A percentile compares a stretch with the other conserved stretches of the same genome.
phyloP scores from a whole-genome alignment of 2,113 vertebrate genomes.

The Cyprinodon variegatus region DNA sequence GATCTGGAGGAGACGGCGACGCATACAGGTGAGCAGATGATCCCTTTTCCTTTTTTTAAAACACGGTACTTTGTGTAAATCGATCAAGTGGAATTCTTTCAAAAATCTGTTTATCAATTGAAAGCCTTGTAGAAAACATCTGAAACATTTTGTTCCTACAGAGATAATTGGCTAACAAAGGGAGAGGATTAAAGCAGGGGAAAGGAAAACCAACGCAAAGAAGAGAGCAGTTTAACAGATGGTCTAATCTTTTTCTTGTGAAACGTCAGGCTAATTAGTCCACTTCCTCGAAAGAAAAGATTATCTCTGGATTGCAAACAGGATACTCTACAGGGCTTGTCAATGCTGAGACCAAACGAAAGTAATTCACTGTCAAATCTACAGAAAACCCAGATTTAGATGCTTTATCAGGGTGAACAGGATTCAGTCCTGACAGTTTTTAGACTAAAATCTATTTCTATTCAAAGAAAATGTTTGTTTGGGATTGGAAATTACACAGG shows the following conservation, averaged over 20 bases:
- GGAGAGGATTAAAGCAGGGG: neutral
- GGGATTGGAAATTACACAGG: too few species aligned
- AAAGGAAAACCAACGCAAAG: neutral
- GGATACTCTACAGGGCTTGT: neutral
- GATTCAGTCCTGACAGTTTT: neutral
- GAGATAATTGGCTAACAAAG: neutral
- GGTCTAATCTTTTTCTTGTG: conserved; percentile 64
- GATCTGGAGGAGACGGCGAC: conserved; percentile 86
- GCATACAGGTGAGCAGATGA: conserved; percentile 86
- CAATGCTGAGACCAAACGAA: neutral
- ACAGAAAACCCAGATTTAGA: neutral
- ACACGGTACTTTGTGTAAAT: neutral
- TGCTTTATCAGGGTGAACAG: neutral
- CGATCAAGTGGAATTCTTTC: neutral
- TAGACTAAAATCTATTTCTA: neutral
- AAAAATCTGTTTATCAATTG: neutral
- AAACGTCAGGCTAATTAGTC: conserved; percentile 39
- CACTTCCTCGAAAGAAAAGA: conserved; percentile 16
- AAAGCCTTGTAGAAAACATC: neutral
- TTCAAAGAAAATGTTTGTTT: too few species aligned
- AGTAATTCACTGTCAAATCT: neutral
- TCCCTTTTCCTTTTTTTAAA: neutral
- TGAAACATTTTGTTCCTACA: neutral
- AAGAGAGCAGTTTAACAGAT: conserved; percentile 10
- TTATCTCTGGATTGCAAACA: conserved; percentile 34